A percentile compares a stretch with the other conserved stretches of the same genome.
Conservation (phyloP, 2,888 invertebrate genomes). For the Brachypalpus laphriformis region DNA sequence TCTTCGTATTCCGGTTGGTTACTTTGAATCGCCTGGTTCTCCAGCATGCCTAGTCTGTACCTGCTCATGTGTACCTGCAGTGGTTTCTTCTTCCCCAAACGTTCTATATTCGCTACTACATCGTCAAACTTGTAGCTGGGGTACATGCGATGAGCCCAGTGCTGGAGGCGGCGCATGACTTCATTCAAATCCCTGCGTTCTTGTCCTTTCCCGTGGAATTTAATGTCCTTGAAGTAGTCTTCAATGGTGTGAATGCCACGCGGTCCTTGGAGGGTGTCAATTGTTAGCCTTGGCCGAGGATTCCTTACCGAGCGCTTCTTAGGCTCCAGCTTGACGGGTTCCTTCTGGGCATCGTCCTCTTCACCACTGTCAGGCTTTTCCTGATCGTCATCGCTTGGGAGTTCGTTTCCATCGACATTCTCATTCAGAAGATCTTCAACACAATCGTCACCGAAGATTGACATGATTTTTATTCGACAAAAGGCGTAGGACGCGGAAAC, state of each 20-base stretch:
- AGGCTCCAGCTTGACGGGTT: conserved; percentile 82
- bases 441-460: conserved; percentile 76
- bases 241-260: conserved; percentile 92
- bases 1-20: conserved; percentile 84
- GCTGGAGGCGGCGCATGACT: conserved; percentile 92
- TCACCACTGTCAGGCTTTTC: conserved; percentile 79
- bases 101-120: conserved; percentile 90
- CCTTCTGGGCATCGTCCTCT: conserved; percentile 83
- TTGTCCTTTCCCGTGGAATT: conserved; percentile 90
- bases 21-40: conserved; percentile 80
- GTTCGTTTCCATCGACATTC: conserved; percentile 81
- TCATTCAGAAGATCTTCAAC: conserved; percentile 79
- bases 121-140: conserved; percentile 95
- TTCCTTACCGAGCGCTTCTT: conserved; percentile 86
- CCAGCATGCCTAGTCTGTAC: conserved; percentile 83
- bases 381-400: conserved; percentile 83
- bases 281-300: conserved; percentile 87
- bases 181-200: conserved; percentile 92
- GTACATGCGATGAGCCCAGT: conserved; percentile 96
- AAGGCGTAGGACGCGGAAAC: not conserved
- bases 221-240: conserved; percentile 90
- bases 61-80: conserved; percentile 89
- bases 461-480: conserved; percentile 54
- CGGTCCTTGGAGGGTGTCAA: conserved; percentile 87
- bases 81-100: conserved; percentile 91